Conservation (phyloP, 1,140 invertebrate genomes). For the Doryteuthis pealeii region DNA sequence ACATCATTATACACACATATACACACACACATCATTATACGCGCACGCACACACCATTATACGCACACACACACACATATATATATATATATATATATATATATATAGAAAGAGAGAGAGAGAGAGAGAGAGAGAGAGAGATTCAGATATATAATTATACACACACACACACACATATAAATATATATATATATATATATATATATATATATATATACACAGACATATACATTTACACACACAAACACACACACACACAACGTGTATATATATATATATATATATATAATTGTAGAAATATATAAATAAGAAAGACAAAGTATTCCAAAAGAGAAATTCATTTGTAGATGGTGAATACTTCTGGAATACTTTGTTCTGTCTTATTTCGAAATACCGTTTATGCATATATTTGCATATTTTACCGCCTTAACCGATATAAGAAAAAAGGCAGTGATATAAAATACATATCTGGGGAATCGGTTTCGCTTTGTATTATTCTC, state of each 20-base stretch:
- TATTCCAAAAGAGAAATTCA: too few species aligned
- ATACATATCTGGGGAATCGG: too few species aligned
- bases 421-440: too few species aligned
- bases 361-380: too few species aligned
- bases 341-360: too few species aligned
- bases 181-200: conserved; percentile 17
- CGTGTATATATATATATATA: background rate
- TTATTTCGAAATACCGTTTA: too few species aligned
- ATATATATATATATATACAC: background rate
- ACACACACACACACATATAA: conserved; percentile 20
- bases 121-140: background rate
- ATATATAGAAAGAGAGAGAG: background rate
- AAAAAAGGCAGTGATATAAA: too few species aligned
- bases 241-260: background rate
- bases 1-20: background rate
- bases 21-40: conserved; percentile 2
- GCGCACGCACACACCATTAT: background rate
- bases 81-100: conserved; percentile 7
- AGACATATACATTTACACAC: conserved; percentile 10
- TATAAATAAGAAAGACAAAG: too few species aligned
- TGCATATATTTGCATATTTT: too few species aligned
- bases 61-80: background rate
- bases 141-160: conserved; percentile 16
- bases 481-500: too few species aligned
- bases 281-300: background rate